Conservation (phyloP, 2,888 invertebrate species). For the Pyralis farinalis region DNA sequence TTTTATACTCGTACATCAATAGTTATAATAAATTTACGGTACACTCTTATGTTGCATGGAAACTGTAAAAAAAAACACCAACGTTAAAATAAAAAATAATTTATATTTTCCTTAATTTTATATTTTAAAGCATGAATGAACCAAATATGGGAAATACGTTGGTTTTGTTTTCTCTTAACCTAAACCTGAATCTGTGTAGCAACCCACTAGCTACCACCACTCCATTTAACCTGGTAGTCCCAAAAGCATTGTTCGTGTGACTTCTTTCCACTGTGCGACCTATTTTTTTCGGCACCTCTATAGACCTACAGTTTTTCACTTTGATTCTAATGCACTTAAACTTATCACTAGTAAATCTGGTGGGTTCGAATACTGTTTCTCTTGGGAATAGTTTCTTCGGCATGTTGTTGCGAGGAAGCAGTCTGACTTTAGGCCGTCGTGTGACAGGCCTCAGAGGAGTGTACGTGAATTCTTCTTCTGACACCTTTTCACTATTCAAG, state of each 20-base stretch:
- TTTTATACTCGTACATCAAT: no score
- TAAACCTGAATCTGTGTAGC: constrained; percentile 68
- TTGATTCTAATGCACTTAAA: constrained; percentile 44
- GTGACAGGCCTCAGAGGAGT: constrained; percentile 39
- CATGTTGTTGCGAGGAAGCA: constrained; percentile 28
- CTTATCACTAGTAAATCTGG: constrained; percentile 36
- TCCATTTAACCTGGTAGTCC: constrained; percentile 19
- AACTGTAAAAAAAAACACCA: constrained; percentile 17
- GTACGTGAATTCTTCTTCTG: constrained; percentile 52
- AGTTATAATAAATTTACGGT: no score
- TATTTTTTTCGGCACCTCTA: constrained; percentile 26
- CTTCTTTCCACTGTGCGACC: constrained; percentile 18
- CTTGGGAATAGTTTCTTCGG: constrained; percentile 35
- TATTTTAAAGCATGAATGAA: constrained; percentile 51
- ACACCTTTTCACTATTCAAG: constrained; percentile 30
- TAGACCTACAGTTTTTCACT: constrained; percentile 53
- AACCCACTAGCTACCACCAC: constrained; percentile 56
- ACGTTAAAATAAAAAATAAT: constrained; percentile 31
- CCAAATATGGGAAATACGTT: constrained; percentile 62
- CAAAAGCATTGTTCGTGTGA: constrained; percentile 20
- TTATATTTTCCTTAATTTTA: constrained; percentile 18
- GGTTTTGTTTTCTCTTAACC: constrained; percentile 38
- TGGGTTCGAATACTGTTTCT: constrained; percentile 54
- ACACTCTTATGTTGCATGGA: no score
- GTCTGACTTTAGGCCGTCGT: constrained; percentile 44